Evolutionary conservation across 2,797 vertebrate species (phyloP), one percentile per base, ranked within the genome.

Genomic region (Gymnoscopelus braueri): DNA sequence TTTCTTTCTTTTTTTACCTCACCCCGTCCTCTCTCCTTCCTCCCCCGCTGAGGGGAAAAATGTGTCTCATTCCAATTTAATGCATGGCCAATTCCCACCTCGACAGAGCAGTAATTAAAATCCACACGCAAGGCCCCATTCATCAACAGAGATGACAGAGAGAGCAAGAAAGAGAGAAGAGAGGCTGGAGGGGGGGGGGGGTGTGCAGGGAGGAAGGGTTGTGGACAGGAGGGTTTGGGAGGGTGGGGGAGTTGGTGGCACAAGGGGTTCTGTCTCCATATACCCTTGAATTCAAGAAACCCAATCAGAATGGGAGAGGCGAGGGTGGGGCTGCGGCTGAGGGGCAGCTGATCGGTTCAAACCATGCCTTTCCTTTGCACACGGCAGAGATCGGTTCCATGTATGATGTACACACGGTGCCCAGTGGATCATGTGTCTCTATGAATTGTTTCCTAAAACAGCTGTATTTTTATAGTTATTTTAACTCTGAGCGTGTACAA

Each of bases 11-110:
- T 81, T 77, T 84, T 88, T 88, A 83, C 80, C 55, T 60, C 23
- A 19, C 49, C 35, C 19, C 80, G 85, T 83, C 82, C 74, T 61
- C 75, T 82, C 77, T 83, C 70, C 76, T 60, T 48, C 68, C 73
- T 82, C 81, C 86, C 85, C 85, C 85, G 87, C 88, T 87, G 91
- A 84, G 90, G 86, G 79, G 79, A 81, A 90, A 89, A 90, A 90
- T 92, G 84, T 88, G 91, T 92, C 90, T 92, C 91, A 91, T 92
- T 93, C 91, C 90, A 92, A 93, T 93, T 93, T 93, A 93, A 91
- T 92, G 92, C 91, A 91, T 92, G 89, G 90, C 87, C 90, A 92
- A 92, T 88, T 91, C 89, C 86, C 88, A 88, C 89, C 80, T 88
- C 87, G 63, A 87, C 85, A 72, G 86, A 87, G 85, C 85, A 84